Percentiles rank a stretch among this genome's conserved stretches.
Evolutionary conservation across 1,140 invertebrate species (phyloP).

Genomic region (Neotoxoptera formosana): DNA sequence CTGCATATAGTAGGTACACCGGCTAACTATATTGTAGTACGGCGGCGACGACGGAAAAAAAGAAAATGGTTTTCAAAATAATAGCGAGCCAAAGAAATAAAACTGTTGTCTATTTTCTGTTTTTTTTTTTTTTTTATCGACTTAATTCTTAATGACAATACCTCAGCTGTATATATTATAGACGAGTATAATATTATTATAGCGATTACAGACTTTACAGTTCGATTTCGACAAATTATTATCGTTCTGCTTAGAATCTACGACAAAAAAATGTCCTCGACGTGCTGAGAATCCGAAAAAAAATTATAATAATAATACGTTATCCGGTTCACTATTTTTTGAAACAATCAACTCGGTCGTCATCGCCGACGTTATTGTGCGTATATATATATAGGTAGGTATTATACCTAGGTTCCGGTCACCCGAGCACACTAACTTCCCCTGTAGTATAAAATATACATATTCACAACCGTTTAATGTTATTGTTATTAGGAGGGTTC

Average conservation of each 20-base stretch:
- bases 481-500: background rate
- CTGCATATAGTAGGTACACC: background rate
- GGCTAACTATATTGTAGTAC: background rate
- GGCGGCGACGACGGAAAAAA: background rate
- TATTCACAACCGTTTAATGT: background rate
- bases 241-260: background rate
- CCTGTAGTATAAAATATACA: background rate
- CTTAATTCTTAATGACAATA: conserved; percentile 1
- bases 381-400: background rate
- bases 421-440: background rate
- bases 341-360: background rate
- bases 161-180: too few relatives aligned
- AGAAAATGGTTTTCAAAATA: background rate
- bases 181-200: background rate
- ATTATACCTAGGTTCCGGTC: background rate
- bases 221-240: background rate
- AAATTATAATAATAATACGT: conserved; percentile 7
- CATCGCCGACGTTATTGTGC: too few relatives aligned
- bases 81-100: background rate
- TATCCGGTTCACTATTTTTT: background rate
- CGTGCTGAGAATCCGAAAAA: background rate
- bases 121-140: background rate
- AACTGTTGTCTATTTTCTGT: background rate
- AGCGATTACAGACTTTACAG: background rate
- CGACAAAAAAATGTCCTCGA: background rate